Evolutionary conservation across 2,888 invertebrate genomes (phyloP), one percentile per base, ranked within the genome.

Genomic region (Tetheella fluctuosa): DNA sequence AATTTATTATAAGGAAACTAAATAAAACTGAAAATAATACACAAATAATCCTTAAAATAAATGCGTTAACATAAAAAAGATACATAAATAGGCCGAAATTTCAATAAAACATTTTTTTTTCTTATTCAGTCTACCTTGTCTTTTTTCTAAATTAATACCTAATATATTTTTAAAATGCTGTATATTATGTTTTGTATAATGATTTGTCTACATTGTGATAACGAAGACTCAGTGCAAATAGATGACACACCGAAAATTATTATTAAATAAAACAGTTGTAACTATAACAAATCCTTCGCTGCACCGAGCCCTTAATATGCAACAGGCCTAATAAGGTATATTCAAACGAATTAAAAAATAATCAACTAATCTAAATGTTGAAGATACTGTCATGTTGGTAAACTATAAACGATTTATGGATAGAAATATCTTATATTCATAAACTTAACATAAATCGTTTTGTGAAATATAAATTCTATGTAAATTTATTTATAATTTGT

Each of bases 341-440:
- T 62, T 52, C 48, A 20, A 20, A 48, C 8, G 20, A 20, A 48
- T 1, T 20, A n/a, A 48, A 20, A 48, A 48, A 20, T 20, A 20
- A 48, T 20, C 8, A 48, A 48, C 48, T 48, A 20, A 2, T 15
- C 17, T 48, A 48, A 48, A 48, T 48, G 20, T 48, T 48, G 20
- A 48, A 54, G 60, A 77, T 81, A 81, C 81, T 82, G 82, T 81
- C 82, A 82, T 82, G 76, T 73, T 61, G 81, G 81, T 81, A 82
- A 78, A 59, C 74, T 68, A 71, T 60, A 76, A 37, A 71, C 67
- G 58, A 34, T 25, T 57, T 53, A 20, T n/a, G 25, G 23, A 52
- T 23, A 48, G 1, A 52, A 30, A 25, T 48, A 23, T 23, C 15
- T 25, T 30, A 37, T n/a, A 42, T 13, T 37, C 8, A 55, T 28